Conservation (phyloP, 2,888 invertebrate species). For the Antitype chi region DNA sequence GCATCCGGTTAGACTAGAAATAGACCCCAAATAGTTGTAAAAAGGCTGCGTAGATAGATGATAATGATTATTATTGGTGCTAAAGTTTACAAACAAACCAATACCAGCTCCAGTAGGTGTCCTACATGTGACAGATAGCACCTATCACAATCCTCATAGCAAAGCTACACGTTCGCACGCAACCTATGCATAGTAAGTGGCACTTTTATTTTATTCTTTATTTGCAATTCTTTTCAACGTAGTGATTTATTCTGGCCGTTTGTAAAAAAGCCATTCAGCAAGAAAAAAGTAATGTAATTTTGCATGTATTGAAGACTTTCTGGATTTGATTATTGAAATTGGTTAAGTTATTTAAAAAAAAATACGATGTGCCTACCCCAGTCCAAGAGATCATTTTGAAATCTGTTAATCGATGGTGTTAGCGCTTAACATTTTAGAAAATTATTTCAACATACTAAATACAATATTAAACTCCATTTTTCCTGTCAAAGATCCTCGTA, state of each 20-base stretch:
- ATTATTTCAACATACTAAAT: no score
- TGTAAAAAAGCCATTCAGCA: constrained; percentile 16
- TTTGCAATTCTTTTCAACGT: constrained; percentile 33
- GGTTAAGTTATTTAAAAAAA: not conserved
- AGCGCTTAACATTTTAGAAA: no score
- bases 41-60: not conserved
- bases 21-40: not conserved
- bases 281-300: not conserved
- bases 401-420: no score
- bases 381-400: no score
- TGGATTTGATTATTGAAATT: not conserved
- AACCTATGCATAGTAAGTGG: constrained; percentile 54
- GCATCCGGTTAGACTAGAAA: no score
- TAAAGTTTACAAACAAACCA: constrained; percentile 3
- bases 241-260: constrained; percentile 37
- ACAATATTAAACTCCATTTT: no score
- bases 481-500: no score
- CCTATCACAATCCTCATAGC: constrained; percentile 33
- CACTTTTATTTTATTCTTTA: constrained; percentile 34
- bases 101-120: not conserved
- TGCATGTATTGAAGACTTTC: not conserved
- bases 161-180: constrained; percentile 27
- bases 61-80: not conserved
- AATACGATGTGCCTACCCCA: no score
- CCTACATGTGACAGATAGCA: constrained; percentile 15